Percentiles rank a stretch among this genome's conserved stretches.
Evolutionary conservation across 2,797 vertebrate species (phyloP).

Genomic region (Chloroceryle amazona): DNA sequence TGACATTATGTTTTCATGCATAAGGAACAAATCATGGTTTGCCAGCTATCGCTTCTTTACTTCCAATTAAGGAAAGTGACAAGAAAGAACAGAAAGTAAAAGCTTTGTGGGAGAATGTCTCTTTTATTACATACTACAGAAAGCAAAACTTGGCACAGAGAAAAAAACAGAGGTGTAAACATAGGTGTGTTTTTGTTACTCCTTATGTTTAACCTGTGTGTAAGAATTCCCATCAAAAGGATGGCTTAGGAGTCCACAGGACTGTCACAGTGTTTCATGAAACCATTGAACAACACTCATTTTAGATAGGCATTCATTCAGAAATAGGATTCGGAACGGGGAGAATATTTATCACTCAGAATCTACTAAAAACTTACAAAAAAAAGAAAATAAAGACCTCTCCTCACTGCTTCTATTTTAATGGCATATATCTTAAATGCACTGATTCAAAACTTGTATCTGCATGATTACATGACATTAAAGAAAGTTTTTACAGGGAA

Average conservation of each 20-base stretch:
- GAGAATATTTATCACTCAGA: background rate
- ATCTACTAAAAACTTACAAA: background rate
- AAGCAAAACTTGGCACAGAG: background rate
- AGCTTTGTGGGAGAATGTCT: background rate
- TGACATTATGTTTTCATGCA: background rate
- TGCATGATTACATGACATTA: background rate
- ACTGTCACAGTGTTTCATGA: background rate
- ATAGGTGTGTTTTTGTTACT: background rate
- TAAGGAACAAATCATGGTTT: background rate
- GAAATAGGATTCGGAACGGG: background rate
- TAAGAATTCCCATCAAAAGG: background rate
- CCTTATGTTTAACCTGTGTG: background rate
- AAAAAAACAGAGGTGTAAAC: background rate
- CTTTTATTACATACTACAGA: background rate
- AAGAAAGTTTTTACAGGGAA: background rate
- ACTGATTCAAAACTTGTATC: background rate
- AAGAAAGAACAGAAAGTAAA: conserved; percentile 27
- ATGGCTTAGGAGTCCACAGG: background rate
- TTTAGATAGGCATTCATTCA: background rate
- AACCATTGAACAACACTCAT: background rate
- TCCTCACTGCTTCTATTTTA: background rate
- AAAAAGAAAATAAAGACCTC: background rate
- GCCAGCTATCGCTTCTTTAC: background rate
- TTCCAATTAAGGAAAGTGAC: background rate
- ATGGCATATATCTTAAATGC: background rate